Evolutionary conservation across 2,888 invertebrate genomes (phyloP), one percentile per base, ranked within the genome.

Genomic region (Lithophane socia): DNA sequence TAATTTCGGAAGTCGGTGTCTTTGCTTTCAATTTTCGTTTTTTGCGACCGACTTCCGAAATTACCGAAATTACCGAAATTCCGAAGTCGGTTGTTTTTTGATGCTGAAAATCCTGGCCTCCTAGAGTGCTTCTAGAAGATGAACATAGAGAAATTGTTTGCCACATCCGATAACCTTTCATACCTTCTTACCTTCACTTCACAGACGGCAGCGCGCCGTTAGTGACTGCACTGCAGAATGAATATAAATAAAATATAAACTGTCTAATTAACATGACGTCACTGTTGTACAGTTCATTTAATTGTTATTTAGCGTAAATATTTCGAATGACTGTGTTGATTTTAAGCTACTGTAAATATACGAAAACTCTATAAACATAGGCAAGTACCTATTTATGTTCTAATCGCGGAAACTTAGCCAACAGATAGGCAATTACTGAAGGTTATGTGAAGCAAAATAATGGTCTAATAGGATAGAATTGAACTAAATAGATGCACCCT

Each of bases 241-340:
- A 85, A 86, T 88, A 87, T 83, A 87, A 85, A 87, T 87, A 85
- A 83, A 85, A 76, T 79, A 77, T 60, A 69, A 71, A 78, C 79
- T 69, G 67, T 74, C 80, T 86, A 87, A 87, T 88, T 88, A 85
- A 74, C 24, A 66, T 84, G 85, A 80, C 84, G 84, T 84, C 79
- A 86, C 61, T 37, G 69, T 73, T 70, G 63, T 29, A 74, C 81
- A 63, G 82, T 66, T 73, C 7, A 65, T 83, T 78, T 78, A 54
- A 72, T 75, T 77, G 73, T 77, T 73, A 77, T 73, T 63, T 70
- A 42, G 18, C 8, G 69, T 81, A 67, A 83, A 84, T 70, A 21
- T 61, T 72, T 24, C 10, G 18, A 61, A 71, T 64, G 29, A 49
- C 42, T 16, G 29, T 44, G 66, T 71, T 67, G 21, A 67, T 67